Conservation (phyloP, 2,113 vertebrate species). For the Podocnemis expansa region DNA sequence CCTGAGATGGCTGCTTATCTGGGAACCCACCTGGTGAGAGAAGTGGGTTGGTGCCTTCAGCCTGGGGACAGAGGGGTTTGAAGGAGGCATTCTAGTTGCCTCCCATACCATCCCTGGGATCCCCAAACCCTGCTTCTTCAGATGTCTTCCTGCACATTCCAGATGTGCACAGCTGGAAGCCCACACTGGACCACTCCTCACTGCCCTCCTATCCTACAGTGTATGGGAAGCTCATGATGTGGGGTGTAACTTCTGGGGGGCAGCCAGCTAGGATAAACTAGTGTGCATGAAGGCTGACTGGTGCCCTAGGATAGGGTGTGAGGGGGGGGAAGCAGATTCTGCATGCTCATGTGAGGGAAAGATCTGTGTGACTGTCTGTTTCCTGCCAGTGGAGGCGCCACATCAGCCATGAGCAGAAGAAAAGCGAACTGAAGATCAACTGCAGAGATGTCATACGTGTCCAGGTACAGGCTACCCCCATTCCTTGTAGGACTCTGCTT, state of each 20-base stretch:
- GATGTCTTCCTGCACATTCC: not conserved
- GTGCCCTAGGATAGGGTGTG: not conserved
- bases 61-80: not conserved
- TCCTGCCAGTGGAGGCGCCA: not conserved
- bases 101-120: not conserved
- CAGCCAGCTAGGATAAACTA: not conserved
- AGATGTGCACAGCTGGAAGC: not conserved
- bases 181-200: too few relatives aligned
- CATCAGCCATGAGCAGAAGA: rapidly evolving
- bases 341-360: rapidly evolving
- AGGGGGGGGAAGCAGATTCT: not conserved
- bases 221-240: not conserved
- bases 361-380: not conserved
- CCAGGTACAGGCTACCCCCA: not conserved
- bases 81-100: too few relatives aligned
- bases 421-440: not conserved
- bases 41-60: not conserved
- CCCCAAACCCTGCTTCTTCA: not conserved
- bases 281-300: not conserved
- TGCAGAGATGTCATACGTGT: not conserved
- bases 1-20: not conserved
- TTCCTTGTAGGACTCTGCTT: not conserved
- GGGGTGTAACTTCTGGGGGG: not conserved
- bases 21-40: not conserved
- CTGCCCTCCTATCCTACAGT: not conserved